These are phyloP conservation scores for Apamea anceps DNA, from an alignment of 2,888 invertebrate species.

Conservation along the genomic window DNA sequence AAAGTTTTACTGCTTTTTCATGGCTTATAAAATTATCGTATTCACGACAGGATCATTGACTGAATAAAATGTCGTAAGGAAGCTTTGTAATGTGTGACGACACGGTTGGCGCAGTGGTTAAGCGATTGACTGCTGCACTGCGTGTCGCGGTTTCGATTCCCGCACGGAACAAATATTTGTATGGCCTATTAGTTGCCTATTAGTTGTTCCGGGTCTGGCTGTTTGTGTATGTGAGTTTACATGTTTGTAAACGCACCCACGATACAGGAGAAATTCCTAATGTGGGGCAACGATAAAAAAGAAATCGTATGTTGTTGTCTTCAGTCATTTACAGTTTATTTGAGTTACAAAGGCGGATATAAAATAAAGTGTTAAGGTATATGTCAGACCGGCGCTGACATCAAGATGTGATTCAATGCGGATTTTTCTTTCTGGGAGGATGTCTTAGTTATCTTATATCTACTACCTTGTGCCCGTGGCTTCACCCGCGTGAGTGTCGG, in stretches of 20 bases:
- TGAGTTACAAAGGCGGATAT: background rate
- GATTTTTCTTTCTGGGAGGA: background rate
- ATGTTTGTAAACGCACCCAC: too few relatives aligned
- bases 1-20: slow-evolving; percentile 73
- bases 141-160: too few relatives aligned
- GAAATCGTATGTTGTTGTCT: background rate
- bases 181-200: too few relatives aligned
- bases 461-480: background rate
- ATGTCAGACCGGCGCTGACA: background rate
- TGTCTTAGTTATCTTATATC: background rate
- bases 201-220: too few relatives aligned
- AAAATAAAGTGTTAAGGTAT: background rate
- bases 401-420: background rate
- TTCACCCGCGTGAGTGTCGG: too few relatives aligned
- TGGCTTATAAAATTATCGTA: slow-evolving; percentile 75
- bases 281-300: too few relatives aligned
- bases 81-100: background rate
- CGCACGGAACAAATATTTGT: too few relatives aligned
- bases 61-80: slow-evolving; percentile 10
- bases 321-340: background rate
- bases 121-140: too few relatives aligned
- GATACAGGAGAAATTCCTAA: too few relatives aligned
- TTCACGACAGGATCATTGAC: slow-evolving; percentile 53
- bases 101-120: too few relatives aligned
- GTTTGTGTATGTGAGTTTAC: too few relatives aligned